Base-by-base conservation (phyloP, 2,888 invertebrate species). In the Harpalus rubripes region DNA sequence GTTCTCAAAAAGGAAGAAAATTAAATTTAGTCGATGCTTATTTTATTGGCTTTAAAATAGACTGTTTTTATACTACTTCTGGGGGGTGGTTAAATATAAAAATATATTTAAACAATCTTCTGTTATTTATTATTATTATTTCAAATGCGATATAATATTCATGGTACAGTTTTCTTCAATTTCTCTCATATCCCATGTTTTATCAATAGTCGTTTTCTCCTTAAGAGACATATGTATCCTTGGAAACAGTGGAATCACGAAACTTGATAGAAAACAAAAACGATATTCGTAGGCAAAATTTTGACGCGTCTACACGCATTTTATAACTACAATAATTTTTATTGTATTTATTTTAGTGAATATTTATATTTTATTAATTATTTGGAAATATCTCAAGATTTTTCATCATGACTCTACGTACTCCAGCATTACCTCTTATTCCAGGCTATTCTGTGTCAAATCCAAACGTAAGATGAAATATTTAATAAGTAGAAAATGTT, bases 381-480 rank as follows among this genome's bases (percentile, higher is more conserved):
- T 15, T 68, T 68, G 16, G 32, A 32, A 32, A 32, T 32, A 32
- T 5, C 5, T 32, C 32, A 32, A 32, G 4, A 32, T 32, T 12
- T 52, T 52, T 74, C 7, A 44, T 52, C 39, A 74, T 74, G 72
- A 41, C 44, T 41, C 41, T 74, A 15, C 72, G 72, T 85, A 93
- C 94, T 89, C 94, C 95, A 44, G 92, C 94, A 89, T 91, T 96
- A 88, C 96, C 96, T 0, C 91, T 95, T 87, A 91, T 96, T 86
- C 96, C 96, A 1, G 96, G 96, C 79, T 95, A 94, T 89, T 93
- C 93, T 56, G 93, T 56, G 93, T 95, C 87, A 92, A 52, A 93
- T 89, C 92, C 93, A 85, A 93, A 95, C 90, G 96, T 95, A 92
- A 94, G 93, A 91, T 44, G 8, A 74, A 8, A 87, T 15, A 39